Base-by-base conservation (phyloP, 2,797 vertebrate genomes). In the Sebastes matsubarae region DNA sequence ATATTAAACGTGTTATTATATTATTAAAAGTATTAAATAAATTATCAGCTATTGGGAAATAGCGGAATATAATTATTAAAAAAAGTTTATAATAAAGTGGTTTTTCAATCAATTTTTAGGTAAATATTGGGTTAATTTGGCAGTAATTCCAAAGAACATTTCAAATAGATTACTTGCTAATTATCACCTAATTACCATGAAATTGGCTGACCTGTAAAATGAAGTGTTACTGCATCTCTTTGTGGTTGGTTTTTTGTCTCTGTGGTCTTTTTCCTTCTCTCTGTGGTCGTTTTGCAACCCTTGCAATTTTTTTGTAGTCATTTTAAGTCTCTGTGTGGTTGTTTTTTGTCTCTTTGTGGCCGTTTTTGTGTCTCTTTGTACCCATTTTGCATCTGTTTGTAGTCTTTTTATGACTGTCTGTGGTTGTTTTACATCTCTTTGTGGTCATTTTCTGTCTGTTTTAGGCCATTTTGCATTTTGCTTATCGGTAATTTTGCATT, bases 51-150 rank as follows among this genome's bases (percentile, higher is more conserved):
- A 16, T 42, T 42, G 14, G 38, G 38, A 16, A 42, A 42, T 42
- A 16, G 6, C 14, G 3, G 38, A 42, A 42, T 42, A 42, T 42
- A 42, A 42, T 42, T 42, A 42, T 42, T 16, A 42, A 42, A 42
- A 0, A 42, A 46, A 0, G 14, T 46, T 46, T 46, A 46, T 46
- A 46, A 46, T 46, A 18, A 46, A 46, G 38, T 46, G 0, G 0
- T 16, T 46, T 46, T 46, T 18, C 38, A 46, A 46, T 46, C 1
- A 3, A 46, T 46, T 18, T 46, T 46, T 0, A 16, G 38, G 38
- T 18, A 46, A 46, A 7, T 3, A 46, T 46, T 46, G 14, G 38
- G 38, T 1, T 46, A 16, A 18, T 46, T 46, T 46, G 14, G 38
- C 38, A 46, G 38, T 46, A 46, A 46, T 46, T 46, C 38, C 38